Evolutionary conservation across 2,797 vertebrate species (phyloP).

Genomic region (Takifugu rubripes): DNA sequence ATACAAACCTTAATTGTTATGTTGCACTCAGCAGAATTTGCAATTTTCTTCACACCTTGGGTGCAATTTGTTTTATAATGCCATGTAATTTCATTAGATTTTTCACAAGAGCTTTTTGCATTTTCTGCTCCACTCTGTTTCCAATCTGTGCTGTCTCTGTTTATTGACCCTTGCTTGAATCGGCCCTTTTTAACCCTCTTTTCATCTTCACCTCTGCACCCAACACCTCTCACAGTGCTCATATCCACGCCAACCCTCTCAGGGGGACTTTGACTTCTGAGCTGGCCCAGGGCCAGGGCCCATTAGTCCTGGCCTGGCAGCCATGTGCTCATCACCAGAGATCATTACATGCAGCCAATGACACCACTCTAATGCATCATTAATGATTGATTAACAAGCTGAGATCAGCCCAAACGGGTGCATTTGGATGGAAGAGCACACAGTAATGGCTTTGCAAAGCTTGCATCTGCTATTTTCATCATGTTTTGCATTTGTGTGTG

Average conservation of each 20-base stretch:
- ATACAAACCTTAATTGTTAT: constrained; percentile 26
- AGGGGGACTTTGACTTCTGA: constrained; percentile 46
- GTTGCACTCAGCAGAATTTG: constrained; percentile 21
- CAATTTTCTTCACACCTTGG: constrained; percentile 17
- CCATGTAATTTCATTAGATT: constrained; percentile 14
- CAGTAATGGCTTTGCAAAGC: constrained; percentile 61
- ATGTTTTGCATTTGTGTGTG: constrained; percentile 12
- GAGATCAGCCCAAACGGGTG: constrained; percentile 66
- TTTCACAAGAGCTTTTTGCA: not conserved
- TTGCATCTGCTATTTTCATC: constrained; percentile 56
- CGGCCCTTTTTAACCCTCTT: too few relatives aligned
- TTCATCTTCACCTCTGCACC: constrained; percentile 15
- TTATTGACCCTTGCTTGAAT: constrained; percentile 28
- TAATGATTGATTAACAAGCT: constrained; percentile 82
- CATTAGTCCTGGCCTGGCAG: constrained; percentile 71
- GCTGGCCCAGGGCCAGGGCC: constrained; percentile 60
- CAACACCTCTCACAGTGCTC: constrained; percentile 54
- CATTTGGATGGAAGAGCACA: constrained; percentile 66
- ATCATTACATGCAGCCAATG: constrained; percentile 74
- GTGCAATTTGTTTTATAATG: constrained; percentile 18
- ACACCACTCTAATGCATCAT: constrained; percentile 78
- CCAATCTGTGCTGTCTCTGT: constrained; percentile 11
- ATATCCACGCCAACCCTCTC: constrained; percentile 51
- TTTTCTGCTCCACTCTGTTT: not conserved
- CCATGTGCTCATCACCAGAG: constrained; percentile 73